Evolutionary conservation across 2,113 vertebrate genomes (phyloP).

Genomic region (Heterocephalus glaber): DNA sequence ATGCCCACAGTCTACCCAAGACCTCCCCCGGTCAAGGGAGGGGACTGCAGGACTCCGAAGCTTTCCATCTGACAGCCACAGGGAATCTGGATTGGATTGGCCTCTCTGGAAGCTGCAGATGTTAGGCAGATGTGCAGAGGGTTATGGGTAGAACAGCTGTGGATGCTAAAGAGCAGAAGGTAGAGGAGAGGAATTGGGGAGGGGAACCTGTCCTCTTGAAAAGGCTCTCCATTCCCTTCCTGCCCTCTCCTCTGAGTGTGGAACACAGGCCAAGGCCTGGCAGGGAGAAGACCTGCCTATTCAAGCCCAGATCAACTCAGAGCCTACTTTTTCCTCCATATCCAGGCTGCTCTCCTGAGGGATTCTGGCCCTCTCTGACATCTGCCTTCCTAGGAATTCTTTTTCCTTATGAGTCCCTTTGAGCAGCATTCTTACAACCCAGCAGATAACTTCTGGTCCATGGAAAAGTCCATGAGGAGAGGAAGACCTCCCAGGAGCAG

Average conservation of each 20-base stretch:
- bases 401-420: neutral
- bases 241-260: neutral
- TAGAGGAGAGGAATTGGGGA: no score
- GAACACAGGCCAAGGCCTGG: neutral
- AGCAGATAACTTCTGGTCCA: neutral
- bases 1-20: neutral
- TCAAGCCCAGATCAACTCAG: fast-evolving
- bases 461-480: neutral
- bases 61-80: neutral
- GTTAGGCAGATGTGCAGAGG: neutral
- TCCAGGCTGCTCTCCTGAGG: neutral
- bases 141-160: neutral
- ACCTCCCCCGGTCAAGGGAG: no score
- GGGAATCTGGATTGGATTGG: neutral
- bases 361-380: neutral
- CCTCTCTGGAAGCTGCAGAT: neutral
- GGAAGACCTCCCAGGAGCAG: neutral
- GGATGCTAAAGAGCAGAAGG: neutral
- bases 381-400: neutral
- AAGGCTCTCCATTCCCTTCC: neutral
- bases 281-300: neutral
- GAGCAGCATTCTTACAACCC: no score
- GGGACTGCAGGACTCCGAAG: neutral
- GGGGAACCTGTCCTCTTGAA: neutral
- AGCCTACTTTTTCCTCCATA: neutral